Percentiles rank a stretch among this genome's conserved stretches.
Evolutionary conservation across 2,113 vertebrate species (phyloP).

Genomic region (Dolichallabes microphthalmus): DNA sequence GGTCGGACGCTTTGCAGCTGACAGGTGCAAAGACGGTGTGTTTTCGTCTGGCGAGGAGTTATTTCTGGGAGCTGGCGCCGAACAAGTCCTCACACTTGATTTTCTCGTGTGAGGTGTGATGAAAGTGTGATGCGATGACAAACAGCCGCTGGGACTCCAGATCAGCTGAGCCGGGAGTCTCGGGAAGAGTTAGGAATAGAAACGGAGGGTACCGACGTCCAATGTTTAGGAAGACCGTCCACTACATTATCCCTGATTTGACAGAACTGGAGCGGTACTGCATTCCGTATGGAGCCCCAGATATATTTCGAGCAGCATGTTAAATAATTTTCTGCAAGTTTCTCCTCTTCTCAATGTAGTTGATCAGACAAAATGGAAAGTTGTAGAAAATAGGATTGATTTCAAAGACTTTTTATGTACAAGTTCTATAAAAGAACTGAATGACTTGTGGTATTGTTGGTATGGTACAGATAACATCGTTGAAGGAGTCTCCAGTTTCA

Average conservation of each 20-base stretch:
- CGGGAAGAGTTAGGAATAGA: background rate
- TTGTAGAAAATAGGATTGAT: too few species aligned
- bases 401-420: too few species aligned
- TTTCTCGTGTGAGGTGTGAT: slow-evolving; percentile 38
- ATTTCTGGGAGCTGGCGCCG: slow-evolving; percentile 9
- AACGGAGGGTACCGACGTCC: background rate
- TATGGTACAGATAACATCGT: background rate
- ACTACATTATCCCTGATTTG: background rate
- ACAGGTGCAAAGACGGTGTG: slow-evolving; percentile 11
- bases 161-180: background rate
- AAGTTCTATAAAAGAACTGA: background rate
- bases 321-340: too few species aligned
- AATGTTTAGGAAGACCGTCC: background rate
- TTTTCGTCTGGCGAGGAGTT: slow-evolving; percentile 24
- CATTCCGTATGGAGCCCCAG: background rate
- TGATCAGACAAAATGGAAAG: background rate
- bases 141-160: slow-evolving; percentile 13
- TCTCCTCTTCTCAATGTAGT: background rate
- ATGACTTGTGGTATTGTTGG: background rate
- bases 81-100: slow-evolving; percentile 30
- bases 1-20: background rate
- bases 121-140: slow-evolving; percentile 53
- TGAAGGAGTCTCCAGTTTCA: background rate
- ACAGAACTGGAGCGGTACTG: background rate
- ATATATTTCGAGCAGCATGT: background rate